A percentile compares a stretch with the other conserved stretches of the same genome.
phyloP scores from a whole-genome alignment of 1,140 invertebrate species.

The Gonatopus flavifemur region DNA sequence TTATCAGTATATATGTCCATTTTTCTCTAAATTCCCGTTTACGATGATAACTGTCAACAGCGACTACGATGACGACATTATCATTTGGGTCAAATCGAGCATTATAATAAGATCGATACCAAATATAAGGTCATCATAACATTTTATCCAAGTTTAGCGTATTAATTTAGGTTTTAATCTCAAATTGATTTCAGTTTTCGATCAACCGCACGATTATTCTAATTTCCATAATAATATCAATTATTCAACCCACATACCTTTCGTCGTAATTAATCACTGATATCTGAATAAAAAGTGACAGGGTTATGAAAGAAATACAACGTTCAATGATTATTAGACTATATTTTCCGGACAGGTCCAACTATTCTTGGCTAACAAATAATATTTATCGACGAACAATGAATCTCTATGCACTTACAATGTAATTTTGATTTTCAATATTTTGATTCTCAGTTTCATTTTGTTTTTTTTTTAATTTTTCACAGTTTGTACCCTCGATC shows the following conservation, averaged over 20 bases:
- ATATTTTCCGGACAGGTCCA: conserved; percentile 38
- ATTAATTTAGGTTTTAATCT: not conserved
- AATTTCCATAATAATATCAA: too few relatives aligned
- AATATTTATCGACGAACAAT: conserved; percentile 46
- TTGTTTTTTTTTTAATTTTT: conserved; percentile 2
- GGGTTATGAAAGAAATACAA: conserved; percentile 12
- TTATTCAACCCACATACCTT: too few relatives aligned
- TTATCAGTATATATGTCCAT: too few relatives aligned
- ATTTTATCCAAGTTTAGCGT: not conserved
- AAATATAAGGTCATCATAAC: not conserved
- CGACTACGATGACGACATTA: conserved; percentile 7
- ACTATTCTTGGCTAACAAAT: conserved; percentile 45
- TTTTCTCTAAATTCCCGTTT: conserved; percentile 6
- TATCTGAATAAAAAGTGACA: not conserved
- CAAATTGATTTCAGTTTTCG: not conserved
- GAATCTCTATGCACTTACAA: conserved; percentile 48
- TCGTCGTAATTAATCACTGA: not conserved
- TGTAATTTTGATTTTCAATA: conserved; percentile 56
- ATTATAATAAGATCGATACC: not conserved
- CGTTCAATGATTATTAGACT: conserved; percentile 35
- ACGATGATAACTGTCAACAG: conserved; percentile 4
- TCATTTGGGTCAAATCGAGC: conserved; percentile 17
- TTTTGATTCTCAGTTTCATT: conserved; percentile 48
- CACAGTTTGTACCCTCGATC: conserved; percentile 29
- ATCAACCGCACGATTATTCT: too few relatives aligned